Conservation (phyloP, 2,797 vertebrate genomes). For the Fundulus diaphanus region DNA sequence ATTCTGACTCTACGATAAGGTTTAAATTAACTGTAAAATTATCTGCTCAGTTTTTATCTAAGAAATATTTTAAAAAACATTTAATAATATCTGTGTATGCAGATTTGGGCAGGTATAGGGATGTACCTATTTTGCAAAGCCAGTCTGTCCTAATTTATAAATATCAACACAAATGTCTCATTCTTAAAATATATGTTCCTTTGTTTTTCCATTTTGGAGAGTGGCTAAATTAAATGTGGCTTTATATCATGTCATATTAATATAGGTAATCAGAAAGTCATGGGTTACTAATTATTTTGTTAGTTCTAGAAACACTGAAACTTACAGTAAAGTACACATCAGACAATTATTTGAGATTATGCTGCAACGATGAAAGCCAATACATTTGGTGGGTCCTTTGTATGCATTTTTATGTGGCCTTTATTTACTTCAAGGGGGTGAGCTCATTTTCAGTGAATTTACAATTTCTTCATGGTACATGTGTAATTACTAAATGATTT, state of each 20-base stretch:
- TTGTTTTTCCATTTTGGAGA: background rate
- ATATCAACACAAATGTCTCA: background rate
- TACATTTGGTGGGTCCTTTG: background rate
- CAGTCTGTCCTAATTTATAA: background rate
- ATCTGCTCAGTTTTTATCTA: background rate
- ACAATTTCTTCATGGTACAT: background rate
- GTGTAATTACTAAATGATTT: background rate
- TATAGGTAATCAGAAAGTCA: background rate
- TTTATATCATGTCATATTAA: background rate
- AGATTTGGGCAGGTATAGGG: background rate
- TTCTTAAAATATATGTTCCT: background rate
- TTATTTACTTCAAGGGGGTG: background rate
- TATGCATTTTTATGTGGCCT: background rate
- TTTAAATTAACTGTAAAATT: background rate
- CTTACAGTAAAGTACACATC: background rate
- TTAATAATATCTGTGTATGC: background rate
- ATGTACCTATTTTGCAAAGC: background rate
- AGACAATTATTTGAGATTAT: background rate
- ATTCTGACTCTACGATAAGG: background rate
- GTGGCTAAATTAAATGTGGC: background rate
- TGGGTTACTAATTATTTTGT: background rate
- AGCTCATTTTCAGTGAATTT: background rate
- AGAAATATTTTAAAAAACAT: background rate
- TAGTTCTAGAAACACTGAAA: background rate
- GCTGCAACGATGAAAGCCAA: background rate